These are phyloP conservation scores for Lutjanus argentimaculatus DNA, from an alignment of 2,797 vertebrate genomes.

Conservation along the genomic window DNA sequence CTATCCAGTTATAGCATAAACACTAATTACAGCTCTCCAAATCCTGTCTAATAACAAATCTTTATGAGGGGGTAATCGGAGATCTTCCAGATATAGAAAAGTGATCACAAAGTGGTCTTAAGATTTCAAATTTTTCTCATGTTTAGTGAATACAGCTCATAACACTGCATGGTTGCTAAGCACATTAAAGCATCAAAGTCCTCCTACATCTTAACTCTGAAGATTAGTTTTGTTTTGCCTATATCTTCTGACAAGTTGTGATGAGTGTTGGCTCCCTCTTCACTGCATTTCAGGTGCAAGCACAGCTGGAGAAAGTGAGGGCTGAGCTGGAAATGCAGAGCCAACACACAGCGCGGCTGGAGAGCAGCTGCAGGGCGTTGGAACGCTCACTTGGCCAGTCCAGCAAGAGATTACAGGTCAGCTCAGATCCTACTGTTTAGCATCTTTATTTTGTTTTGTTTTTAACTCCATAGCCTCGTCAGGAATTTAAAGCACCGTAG, in stretches of 20 bases:
- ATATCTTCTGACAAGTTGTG: not conserved
- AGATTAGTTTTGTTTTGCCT: not conserved
- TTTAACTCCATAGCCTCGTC: not conserved
- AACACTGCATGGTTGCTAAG: not conserved
- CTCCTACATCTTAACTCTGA: not conserved
- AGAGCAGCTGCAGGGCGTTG: slow-evolving; percentile 93
- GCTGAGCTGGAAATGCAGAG: slow-evolving; percentile 91
- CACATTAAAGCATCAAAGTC: slow-evolving; percentile 11
- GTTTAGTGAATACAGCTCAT: too few relatives aligned
- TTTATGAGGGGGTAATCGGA: not conserved
- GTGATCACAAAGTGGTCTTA: not conserved
- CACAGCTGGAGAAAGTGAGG: slow-evolving; percentile 90
- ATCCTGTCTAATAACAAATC: not conserved
- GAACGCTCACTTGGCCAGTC: slow-evolving; percentile 94
- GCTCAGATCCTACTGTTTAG: slow-evolving; percentile 26
- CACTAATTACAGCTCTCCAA: not conserved
- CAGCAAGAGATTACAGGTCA: slow-evolving; percentile 91
- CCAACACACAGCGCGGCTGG: slow-evolving; percentile 91
- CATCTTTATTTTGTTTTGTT: not conserved
- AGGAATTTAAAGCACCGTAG: not conserved
- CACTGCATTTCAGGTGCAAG: slow-evolving; percentile 75
- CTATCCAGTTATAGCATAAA: too few relatives aligned
- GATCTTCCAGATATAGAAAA: not conserved
- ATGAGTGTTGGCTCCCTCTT: slow-evolving; percentile 4
- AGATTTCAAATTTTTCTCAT: not conserved